These are phyloP conservation scores for Caenorhabditis inopinata DNA, from an alignment of 1,140 invertebrate species.

Conservation along the genomic window DNA sequence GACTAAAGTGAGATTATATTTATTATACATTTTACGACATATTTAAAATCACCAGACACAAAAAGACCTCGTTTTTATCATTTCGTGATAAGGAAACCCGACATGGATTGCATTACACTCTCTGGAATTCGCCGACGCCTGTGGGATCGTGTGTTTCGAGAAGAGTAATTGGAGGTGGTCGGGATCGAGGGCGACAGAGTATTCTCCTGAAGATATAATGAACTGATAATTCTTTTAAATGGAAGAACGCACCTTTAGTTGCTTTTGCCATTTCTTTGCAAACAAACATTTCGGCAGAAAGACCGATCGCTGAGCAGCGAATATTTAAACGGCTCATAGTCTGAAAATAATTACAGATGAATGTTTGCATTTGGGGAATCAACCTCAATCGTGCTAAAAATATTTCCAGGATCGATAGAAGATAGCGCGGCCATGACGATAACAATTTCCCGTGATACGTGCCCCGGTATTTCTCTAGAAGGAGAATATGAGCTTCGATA, in stretches of 20 bases:
- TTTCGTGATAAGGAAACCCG: conserved; percentile 74
- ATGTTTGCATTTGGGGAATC: background rate
- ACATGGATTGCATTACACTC: conserved; percentile 85
- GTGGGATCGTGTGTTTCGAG: conserved; percentile 78
- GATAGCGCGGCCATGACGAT: conserved; percentile 88
- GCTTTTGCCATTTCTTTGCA: conserved; percentile 80
- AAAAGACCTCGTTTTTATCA: conserved; percentile 59
- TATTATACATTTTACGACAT: too few relatives aligned
- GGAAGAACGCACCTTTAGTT: conserved; percentile 75
- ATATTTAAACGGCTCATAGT: conserved; percentile 69
- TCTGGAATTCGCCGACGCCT: conserved; percentile 72
- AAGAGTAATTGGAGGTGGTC: conserved; percentile 78
- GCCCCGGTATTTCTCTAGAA: conserved; percentile 78
- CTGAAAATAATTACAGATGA: conserved; percentile 17
- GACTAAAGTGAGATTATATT: conserved; percentile 70
- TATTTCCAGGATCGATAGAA: conserved; percentile 92
- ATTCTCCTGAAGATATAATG: conserved; percentile 68
- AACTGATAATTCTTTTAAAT: background rate
- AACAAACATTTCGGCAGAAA: conserved; percentile 89
- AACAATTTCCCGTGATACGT: conserved; percentile 84
- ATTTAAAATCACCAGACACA: conserved; percentile 77
- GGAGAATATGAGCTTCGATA: too few relatives aligned
- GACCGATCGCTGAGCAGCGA: conserved; percentile 86
- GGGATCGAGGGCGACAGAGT: conserved; percentile 87
- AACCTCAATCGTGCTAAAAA: conserved; percentile 79